Percentiles rank a stretch among this genome's conserved stretches.
phyloP scores from a whole-genome alignment of 2,888 invertebrate species.

The Sphaerophoria rueppellii region DNA sequence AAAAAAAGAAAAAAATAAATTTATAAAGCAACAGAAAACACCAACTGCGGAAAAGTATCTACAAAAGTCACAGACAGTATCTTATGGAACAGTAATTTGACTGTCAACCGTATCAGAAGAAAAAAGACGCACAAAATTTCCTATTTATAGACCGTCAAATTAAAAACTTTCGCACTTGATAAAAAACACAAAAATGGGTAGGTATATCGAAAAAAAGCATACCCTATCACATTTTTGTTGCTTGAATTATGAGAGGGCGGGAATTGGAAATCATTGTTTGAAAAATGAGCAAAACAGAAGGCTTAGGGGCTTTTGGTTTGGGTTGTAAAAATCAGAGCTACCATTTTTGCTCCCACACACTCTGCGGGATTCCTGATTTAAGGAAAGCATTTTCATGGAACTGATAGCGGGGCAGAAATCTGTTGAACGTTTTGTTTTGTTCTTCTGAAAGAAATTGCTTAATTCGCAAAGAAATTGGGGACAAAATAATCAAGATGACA shows the following conservation, averaged over 20 bases:
- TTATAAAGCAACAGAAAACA: background rate
- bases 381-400: slow-evolving; percentile 29
- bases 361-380: slow-evolving; percentile 21
- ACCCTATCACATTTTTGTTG: slow-evolving; percentile 16
- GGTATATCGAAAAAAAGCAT: background rate
- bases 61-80: slow-evolving; percentile 47
- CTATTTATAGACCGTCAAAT: slow-evolving; percentile 67
- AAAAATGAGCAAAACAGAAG: background rate
- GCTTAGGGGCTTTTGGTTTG: background rate
- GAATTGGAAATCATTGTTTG: background rate
- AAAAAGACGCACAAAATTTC: background rate
- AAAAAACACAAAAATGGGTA: background rate
- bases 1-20: background rate
- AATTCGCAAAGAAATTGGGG: slow-evolving; percentile 59
- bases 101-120: slow-evolving; percentile 54
- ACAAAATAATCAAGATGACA: background rate
- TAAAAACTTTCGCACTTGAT: slow-evolving; percentile 61
- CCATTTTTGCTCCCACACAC: slow-evolving; percentile 29
- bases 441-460: slow-evolving; percentile 55
- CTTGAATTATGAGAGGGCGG: background rate
- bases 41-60: slow-evolving; percentile 41
- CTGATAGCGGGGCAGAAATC: slow-evolving; percentile 33
- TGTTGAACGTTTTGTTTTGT: slow-evolving; percentile 43
- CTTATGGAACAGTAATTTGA: slow-evolving; percentile 63
- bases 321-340: slow-evolving; percentile 16